Conservation (phyloP, 2,888 invertebrate species). For the Coleophora flavipennella region DNA sequence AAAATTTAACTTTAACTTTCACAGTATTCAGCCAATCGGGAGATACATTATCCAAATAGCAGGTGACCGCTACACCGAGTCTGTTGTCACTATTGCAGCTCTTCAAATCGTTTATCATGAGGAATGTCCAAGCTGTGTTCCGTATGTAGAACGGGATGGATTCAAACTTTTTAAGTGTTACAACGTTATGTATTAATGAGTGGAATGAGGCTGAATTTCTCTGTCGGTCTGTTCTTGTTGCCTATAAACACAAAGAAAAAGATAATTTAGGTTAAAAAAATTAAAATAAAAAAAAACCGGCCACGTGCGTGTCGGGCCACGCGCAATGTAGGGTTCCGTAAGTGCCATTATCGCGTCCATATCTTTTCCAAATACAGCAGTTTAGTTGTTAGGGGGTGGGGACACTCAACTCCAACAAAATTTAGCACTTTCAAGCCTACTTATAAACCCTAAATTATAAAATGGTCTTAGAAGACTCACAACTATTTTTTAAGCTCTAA, state of each 20-base stretch:
- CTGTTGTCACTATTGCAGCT: not conserved
- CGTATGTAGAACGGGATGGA: slow-evolving; percentile 1
- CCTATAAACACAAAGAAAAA: not conserved
- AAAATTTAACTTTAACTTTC: slow-evolving; percentile 1
- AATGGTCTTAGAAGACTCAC: too few species aligned
- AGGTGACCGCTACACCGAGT: not conserved
- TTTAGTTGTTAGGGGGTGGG: too few species aligned
- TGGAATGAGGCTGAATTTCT: not conserved
- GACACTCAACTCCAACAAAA: too few species aligned
- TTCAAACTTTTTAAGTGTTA: not conserved
- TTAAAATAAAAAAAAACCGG: too few species aligned
- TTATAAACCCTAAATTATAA: too few species aligned
- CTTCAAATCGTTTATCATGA: not conserved
- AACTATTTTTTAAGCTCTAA: too few species aligned
- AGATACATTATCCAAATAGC: not conserved
- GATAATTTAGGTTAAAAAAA: too few species aligned
- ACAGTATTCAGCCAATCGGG: not conserved
- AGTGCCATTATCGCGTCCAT: too few species aligned
- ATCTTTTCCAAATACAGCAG: too few species aligned
- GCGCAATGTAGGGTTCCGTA: too few species aligned
- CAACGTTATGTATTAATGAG: not conserved
- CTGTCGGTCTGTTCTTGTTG: not conserved
- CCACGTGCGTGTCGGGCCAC: too few species aligned
- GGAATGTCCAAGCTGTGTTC: not conserved
- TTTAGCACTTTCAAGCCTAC: too few species aligned